Evolutionary conservation across 2,797 vertebrate species (phyloP).

Genomic region (Valencia hispanica): DNA sequence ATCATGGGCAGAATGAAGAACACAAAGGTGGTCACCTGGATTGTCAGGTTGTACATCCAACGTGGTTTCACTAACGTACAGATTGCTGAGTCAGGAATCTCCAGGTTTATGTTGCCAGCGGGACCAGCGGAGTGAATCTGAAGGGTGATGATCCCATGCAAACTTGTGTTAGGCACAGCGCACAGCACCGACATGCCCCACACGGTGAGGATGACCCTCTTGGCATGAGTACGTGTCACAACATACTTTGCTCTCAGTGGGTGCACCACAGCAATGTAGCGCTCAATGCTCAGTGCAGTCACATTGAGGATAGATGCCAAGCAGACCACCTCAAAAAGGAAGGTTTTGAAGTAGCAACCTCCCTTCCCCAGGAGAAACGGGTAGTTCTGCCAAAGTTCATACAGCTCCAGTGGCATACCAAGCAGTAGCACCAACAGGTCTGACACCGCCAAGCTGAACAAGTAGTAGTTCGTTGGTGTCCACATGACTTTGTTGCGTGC

Average conservation of each 20-base stretch:
- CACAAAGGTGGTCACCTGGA: slow-evolving; percentile 88
- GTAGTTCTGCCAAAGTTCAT: slow-evolving; percentile 94
- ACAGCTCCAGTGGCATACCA: slow-evolving; percentile 94
- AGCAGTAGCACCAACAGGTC: slow-evolving; percentile 93
- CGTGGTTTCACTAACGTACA: slow-evolving; percentile 85
- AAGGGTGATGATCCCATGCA: slow-evolving; percentile 85
- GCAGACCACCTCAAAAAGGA: slow-evolving; percentile 93
- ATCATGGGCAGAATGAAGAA: slow-evolving; percentile 94
- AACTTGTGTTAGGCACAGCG: slow-evolving; percentile 92
- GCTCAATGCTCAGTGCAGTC: slow-evolving; percentile 91
- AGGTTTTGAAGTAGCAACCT: slow-evolving; percentile 91
- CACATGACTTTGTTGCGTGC: slow-evolving; percentile 89
- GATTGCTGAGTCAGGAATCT: slow-evolving; percentile 80
- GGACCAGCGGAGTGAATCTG: slow-evolving; percentile 41
- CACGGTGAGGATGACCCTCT: slow-evolving; percentile 85
- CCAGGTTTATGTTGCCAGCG: slow-evolving; percentile 44
- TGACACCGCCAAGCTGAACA: slow-evolving; percentile 92
- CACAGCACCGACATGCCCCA: slow-evolving; percentile 89
- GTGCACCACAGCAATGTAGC: slow-evolving; percentile 93
- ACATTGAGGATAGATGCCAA: slow-evolving; percentile 95
- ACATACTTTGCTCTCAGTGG: slow-evolving; percentile 90
- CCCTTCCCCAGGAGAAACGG: slow-evolving; percentile 88
- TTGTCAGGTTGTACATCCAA: slow-evolving; percentile 89
- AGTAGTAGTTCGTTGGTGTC: slow-evolving; percentile 94
- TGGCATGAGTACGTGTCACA: slow-evolving; percentile 88